phyloP scores from a whole-genome alignment of 2,113 vertebrate species.

The Rousettus leschenaultii region DNA sequence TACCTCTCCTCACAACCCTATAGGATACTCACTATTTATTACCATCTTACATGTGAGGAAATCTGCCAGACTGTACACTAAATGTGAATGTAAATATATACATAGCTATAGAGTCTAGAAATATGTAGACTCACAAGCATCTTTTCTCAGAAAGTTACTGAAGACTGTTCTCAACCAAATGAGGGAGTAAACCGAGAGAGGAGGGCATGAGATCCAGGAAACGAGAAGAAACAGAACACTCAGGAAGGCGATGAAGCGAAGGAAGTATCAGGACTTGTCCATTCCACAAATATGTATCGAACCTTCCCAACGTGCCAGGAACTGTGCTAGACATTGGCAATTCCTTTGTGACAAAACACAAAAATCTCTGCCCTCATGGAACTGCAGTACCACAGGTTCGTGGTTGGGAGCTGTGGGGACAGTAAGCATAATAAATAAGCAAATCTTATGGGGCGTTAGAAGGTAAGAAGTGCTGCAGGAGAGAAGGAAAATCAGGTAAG shows the following conservation, averaged over 20 bases:
- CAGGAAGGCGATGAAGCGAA: background rate
- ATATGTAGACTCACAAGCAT: too few relatives aligned
- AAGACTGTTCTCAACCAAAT: background rate
- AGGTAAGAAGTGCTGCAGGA: background rate
- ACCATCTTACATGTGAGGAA: background rate
- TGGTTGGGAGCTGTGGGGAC: background rate
- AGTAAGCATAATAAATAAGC: background rate
- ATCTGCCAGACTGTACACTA: background rate
- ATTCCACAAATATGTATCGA: background rate
- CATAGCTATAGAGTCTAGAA: background rate
- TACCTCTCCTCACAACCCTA: background rate
- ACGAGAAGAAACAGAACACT: background rate
- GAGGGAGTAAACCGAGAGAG: background rate
- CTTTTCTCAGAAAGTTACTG: background rate
- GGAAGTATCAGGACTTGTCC: background rate
- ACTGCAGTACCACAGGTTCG: background rate
- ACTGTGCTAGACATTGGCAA: background rate
- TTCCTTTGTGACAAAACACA: background rate
- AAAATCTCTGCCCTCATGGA: background rate
- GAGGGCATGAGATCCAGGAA: background rate
- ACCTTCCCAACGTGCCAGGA: background rate
- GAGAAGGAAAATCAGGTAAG: background rate
- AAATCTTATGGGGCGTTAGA: background rate
- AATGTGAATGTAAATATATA: background rate
- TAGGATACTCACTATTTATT: background rate